Evolutionary conservation across 2,797 vertebrate species (phyloP).

Genomic region (Hippopotamyrus pictus): DNA sequence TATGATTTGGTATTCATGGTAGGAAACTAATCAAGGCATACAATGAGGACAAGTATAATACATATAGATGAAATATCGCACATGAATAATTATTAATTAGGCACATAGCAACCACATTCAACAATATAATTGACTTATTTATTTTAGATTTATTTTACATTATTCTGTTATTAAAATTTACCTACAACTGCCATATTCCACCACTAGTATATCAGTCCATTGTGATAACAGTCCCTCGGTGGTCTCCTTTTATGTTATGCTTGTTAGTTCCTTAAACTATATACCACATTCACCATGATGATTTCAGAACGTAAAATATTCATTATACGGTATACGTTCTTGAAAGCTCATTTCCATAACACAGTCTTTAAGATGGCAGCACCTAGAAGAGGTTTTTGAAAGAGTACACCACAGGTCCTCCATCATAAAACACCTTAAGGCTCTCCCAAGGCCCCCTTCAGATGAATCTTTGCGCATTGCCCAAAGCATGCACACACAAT

Average conservation of each 20-base stretch:
- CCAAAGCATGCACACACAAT: constrained; percentile 38
- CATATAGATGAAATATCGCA: background rate
- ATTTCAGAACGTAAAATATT: background rate
- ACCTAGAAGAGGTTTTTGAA: background rate
- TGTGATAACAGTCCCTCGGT: background rate
- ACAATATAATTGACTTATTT: background rate
- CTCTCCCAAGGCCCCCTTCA: background rate
- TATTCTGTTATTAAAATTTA: background rate
- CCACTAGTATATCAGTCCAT: background rate
- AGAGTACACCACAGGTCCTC: background rate
- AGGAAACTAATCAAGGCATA: background rate
- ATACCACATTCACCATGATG: background rate
- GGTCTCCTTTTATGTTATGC: background rate
- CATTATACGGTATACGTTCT: background rate
- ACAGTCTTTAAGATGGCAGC: background rate
- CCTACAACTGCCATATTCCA: background rate
- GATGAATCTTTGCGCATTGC: constrained; percentile 9
- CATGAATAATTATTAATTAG: background rate
- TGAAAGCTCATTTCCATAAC: background rate
- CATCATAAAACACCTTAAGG: constrained; percentile 6
- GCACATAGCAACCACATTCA: background rate
- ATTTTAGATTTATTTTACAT: background rate
- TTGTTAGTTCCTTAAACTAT: background rate
- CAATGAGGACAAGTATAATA: background rate
- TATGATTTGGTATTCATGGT: background rate